These are phyloP conservation scores for Epicampocera succincta DNA, from an alignment of 2,888 invertebrate species.

Conservation along the genomic window DNA sequence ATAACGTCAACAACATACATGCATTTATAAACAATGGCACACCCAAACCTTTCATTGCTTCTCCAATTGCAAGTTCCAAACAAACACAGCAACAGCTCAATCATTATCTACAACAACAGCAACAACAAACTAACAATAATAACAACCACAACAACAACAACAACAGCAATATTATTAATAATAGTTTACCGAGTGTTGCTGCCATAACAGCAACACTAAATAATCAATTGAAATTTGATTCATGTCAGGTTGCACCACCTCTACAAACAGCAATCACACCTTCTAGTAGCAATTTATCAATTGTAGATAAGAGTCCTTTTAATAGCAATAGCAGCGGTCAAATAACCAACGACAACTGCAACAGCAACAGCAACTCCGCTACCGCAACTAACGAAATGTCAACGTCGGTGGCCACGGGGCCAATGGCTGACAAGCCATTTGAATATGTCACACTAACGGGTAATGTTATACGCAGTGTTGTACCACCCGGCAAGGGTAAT, in stretches of 20 bases:
- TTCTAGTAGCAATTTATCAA: constrained; percentile 66
- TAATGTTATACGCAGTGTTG: constrained; percentile 81
- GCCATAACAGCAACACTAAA: constrained; percentile 76
- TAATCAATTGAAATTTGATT: constrained; percentile 80
- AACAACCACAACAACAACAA: no score
- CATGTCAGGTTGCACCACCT: constrained; percentile 77
- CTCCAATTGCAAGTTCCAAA: constrained; percentile 37
- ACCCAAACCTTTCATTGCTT: constrained; percentile 63
- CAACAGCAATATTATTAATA: constrained; percentile 64
- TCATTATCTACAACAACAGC: constrained; percentile 57
- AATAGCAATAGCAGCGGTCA: constrained; percentile 67
- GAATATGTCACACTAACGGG: constrained; percentile 81
- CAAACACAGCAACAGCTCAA: constrained; percentile 55
- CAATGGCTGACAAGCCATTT: constrained; percentile 77
- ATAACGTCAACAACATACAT: constrained; percentile 48
- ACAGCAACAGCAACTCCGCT: constrained; percentile 42
- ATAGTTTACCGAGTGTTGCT: constrained; percentile 74
- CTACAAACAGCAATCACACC: constrained; percentile 65
- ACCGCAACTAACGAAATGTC: constrained; percentile 69
- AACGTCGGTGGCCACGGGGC: constrained; percentile 68
- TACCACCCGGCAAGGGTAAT: constrained; percentile 81
- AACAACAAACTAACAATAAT: constrained; percentile 54
- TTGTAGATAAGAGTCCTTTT: constrained; percentile 65
- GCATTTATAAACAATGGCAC: constrained; percentile 66
- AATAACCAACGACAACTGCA: constrained; percentile 67